These are phyloP conservation scores for Aethes cnicana DNA, from an alignment of 2,888 invertebrate species.

Conservation along the genomic window DNA sequence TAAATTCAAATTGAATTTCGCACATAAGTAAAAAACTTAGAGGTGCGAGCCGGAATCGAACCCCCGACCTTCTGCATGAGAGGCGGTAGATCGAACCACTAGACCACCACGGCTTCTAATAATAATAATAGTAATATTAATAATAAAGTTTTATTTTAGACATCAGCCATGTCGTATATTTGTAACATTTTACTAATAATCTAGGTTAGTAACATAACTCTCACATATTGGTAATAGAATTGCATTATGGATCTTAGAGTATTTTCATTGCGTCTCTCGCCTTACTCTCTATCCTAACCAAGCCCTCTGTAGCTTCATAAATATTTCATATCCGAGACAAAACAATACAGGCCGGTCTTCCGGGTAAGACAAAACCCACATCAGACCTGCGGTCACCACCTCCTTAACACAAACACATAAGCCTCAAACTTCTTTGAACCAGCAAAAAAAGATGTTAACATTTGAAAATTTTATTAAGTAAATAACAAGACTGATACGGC, in stretches of 20 bases:
- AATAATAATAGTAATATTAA: too few relatives aligned
- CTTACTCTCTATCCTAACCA: slow-evolving; percentile 8
- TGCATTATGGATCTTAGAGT: neutral
- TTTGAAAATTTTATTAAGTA: slow-evolving; percentile 24
- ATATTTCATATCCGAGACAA: slow-evolving; percentile 38
- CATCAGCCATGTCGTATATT: too few relatives aligned
- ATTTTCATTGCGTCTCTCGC: slow-evolving; percentile 1
- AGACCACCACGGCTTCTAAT: too few relatives aligned
- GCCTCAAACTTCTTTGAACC: neutral
- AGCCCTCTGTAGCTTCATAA: slow-evolving; percentile 35
- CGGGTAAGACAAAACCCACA: slow-evolving; percentile 5
- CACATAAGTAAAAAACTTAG: too few relatives aligned
- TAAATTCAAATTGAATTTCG: too few relatives aligned
- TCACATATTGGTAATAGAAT: neutral
- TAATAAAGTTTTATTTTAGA: too few relatives aligned
- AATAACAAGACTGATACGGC: slow-evolving; percentile 23
- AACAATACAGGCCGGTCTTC: slow-evolving; percentile 31
- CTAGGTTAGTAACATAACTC: too few relatives aligned
- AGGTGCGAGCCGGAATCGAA: too few relatives aligned
- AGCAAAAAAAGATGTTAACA: neutral
- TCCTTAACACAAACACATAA: neutral
- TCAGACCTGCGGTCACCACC: neutral
- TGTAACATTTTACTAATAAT: too few relatives aligned
- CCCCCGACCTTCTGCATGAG: too few relatives aligned
- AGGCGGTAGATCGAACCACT: too few relatives aligned